Conservation (phyloP, 2,888 invertebrate species). For the Heliconius aoede region DNA sequence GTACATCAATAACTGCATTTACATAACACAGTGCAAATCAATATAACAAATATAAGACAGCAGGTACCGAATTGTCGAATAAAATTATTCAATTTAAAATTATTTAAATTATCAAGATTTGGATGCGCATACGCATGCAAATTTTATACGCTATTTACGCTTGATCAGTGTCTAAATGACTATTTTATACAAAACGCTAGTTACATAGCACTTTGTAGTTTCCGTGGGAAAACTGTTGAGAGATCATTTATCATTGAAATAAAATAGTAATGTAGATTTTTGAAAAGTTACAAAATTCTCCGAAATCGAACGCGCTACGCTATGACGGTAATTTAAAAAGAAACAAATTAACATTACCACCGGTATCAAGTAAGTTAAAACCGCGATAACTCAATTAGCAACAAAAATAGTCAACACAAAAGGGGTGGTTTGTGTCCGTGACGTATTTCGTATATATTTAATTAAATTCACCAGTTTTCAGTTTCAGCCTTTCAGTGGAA, state of each 20-base stretch:
- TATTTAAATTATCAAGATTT: constrained; percentile 68
- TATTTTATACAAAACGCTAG: constrained; percentile 76
- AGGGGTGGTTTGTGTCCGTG: constrained; percentile 53
- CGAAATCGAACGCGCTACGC: not conserved
- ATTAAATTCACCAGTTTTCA: constrained; percentile 54
- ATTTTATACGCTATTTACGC: constrained; percentile 69
- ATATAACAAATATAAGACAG: constrained; percentile 20
- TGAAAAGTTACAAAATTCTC: too few species aligned
- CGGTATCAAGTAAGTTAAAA: constrained; percentile 14
- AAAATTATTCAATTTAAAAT: constrained; percentile 62
- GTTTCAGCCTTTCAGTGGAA: constrained; percentile 63
- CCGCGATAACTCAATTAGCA: constrained; percentile 29
- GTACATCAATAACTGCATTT: constrained; percentile 51
- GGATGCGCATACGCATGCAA: constrained; percentile 65
- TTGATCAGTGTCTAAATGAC: constrained; percentile 75
- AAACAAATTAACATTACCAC: not conserved
- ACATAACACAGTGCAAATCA: constrained; percentile 41
- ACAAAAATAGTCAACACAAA: constrained; percentile 47
- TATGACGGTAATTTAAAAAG: not conserved
- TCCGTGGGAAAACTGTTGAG: constrained; percentile 42
- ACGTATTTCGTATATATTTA: constrained; percentile 55
- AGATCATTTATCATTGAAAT: not conserved
- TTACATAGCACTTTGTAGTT: constrained; percentile 53
- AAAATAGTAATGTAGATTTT: too few species aligned
- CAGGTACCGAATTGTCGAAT: constrained; percentile 56